Evolutionary conservation across 2,888 invertebrate species (phyloP).

Genomic region (Scelioninae gen. 1): DNA sequence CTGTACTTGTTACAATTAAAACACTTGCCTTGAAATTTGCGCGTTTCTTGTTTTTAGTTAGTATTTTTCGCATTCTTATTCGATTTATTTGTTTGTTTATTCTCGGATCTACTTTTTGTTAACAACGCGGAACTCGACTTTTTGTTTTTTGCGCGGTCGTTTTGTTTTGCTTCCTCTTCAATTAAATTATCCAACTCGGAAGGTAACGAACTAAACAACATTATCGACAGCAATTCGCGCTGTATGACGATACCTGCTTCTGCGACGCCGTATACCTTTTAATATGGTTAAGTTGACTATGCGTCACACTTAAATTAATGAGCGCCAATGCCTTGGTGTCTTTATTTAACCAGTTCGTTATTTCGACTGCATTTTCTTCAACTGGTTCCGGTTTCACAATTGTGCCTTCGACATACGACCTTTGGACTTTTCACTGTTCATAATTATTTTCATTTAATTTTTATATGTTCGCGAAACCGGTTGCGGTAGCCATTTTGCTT

Average conservation of each 20-base stretch:
- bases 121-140: slow-evolving; percentile 35
- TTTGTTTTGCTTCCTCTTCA: slow-evolving; percentile 8
- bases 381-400: slow-evolving; percentile 29
- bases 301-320: slow-evolving; percentile 48
- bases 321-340: slow-evolving; percentile 61
- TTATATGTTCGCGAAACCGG: slow-evolving; percentile 15
- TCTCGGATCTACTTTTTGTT: not conserved
- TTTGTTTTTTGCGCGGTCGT: not conserved
- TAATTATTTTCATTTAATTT: slow-evolving; percentile 60
- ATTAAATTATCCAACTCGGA: not conserved
- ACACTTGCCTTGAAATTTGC: slow-evolving; percentile 50
- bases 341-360: slow-evolving; percentile 35
- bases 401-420: slow-evolving; percentile 47
- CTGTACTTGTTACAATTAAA: slow-evolving; percentile 57
- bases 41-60: not conserved
- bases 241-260: slow-evolving; percentile 25
- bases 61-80: not conserved
- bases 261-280: not conserved
- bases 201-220: slow-evolving; percentile 9
- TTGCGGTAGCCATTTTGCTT: slow-evolving; percentile 6
- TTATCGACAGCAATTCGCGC: slow-evolving; percentile 5
- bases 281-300: slow-evolving; percentile 31
- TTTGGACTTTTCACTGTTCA: slow-evolving; percentile 45
- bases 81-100: not conserved
- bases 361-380: not conserved